Conservation (phyloP, 2,797 vertebrate species). For the Brachyrhaphis roseni region DNA sequence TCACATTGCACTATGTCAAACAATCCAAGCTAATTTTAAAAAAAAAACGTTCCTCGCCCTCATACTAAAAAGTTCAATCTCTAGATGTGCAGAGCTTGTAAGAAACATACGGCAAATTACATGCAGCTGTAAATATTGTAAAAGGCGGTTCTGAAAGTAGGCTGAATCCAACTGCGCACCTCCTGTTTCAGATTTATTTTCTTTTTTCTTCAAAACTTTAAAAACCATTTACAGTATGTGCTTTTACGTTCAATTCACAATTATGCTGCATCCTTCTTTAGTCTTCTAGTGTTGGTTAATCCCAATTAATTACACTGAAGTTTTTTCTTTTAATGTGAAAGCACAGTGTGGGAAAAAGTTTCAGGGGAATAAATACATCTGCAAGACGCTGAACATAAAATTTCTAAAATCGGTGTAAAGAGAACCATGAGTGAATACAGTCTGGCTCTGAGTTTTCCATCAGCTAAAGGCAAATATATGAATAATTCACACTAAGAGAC, state of each 20-base stretch:
- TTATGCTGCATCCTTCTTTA: background rate
- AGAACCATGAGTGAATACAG: background rate
- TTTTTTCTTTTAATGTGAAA: background rate
- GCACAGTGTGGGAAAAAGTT: background rate
- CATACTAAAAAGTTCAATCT: background rate
- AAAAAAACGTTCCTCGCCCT: too few relatives aligned
- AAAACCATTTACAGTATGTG: background rate
- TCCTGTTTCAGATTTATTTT: background rate
- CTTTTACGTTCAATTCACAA: background rate
- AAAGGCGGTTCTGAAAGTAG: background rate
- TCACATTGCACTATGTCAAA: too few relatives aligned
- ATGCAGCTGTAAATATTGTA: background rate
- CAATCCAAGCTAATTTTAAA: too few relatives aligned
- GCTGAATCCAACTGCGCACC: background rate
- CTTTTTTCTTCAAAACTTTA: background rate
- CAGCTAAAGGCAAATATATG: background rate
- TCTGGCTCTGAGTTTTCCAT: background rate
- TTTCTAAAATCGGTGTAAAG: background rate
- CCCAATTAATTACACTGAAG: background rate
- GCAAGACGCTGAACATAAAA: background rate
- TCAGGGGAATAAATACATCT: background rate
- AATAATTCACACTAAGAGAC: background rate
- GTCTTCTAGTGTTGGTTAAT: background rate
- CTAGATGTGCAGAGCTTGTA: background rate
- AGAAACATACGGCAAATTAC: background rate